phyloP scores from a whole-genome alignment of 2,888 invertebrate genomes.

The Cephus pulcher region DNA sequence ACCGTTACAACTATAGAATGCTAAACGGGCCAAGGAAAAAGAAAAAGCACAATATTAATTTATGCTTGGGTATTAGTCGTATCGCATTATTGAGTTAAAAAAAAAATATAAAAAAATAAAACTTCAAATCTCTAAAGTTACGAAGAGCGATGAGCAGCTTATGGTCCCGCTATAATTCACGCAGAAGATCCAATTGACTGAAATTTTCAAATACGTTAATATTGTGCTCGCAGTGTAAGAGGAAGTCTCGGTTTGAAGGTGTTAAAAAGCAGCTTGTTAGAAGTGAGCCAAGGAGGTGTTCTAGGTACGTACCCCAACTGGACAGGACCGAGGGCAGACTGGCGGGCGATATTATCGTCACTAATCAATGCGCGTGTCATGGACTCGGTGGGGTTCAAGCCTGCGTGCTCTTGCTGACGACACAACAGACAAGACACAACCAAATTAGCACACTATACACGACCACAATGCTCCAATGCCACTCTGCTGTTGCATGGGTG shows the following conservation, averaged over 20 bases:
- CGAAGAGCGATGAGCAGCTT: too few species aligned
- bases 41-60: conserved; percentile 21
- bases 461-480: conserved; percentile 59
- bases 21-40: conserved; percentile 12
- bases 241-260: not conserved
- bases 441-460: conserved; percentile 67
- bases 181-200: not conserved
- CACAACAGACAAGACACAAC: conserved; percentile 73
- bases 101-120: too few species aligned
- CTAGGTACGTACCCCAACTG: conserved; percentile 92
- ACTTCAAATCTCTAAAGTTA: not conserved
- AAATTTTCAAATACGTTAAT: not conserved
- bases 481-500: conserved; percentile 48
- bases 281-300: conserved; percentile 50
- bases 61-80: not conserved
- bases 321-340: conserved; percentile 89
- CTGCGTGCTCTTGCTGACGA: conserved; percentile 87
- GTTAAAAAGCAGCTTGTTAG: conserved; percentile 14
- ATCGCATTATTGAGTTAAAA: not conserved
- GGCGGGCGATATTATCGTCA: conserved; percentile 87
- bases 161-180: too few species aligned
- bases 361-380: conserved; percentile 95
- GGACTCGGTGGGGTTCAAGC: conserved; percentile 92
- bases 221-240: conserved; percentile 11
- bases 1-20: conserved; percentile 20